Evolutionary conservation across 2,797 vertebrate species (phyloP).

Genomic region (Helostoma temminkii): DNA sequence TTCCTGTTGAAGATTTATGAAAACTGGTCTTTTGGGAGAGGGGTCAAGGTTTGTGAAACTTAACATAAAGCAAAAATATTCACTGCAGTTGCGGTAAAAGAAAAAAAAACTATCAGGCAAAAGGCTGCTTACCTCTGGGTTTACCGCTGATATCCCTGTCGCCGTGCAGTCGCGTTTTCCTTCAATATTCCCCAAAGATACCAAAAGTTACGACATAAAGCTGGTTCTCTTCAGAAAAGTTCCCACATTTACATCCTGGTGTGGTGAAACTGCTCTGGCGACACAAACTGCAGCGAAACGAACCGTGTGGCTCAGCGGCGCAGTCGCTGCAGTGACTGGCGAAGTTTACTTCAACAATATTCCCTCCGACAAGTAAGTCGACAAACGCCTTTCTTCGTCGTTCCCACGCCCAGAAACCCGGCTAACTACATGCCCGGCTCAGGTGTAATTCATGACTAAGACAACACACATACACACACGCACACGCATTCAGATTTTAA

Average conservation of each 20-base stretch:
- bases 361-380: conserved; percentile 47
- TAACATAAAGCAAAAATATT: not conserved
- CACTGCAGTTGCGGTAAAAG: not conserved
- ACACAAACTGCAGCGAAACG: not conserved
- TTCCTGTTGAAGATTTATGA: not conserved
- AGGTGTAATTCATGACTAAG: conserved; percentile 48
- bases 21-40: not conserved
- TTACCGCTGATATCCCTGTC: not conserved
- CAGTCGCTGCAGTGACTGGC: not conserved
- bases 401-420: conserved; percentile 52
- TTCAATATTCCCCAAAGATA: conserved; percentile 31
- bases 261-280: conserved; percentile 5
- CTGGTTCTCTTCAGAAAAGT: conserved; percentile 43
- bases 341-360: conserved; percentile 52
- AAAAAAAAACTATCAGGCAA: not conserved
- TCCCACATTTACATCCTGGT: conserved; percentile 64
- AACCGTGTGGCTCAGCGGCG: not conserved
- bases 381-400: conserved; percentile 10
- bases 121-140: conserved; percentile 33
- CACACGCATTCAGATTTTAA: not conserved
- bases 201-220: conserved; percentile 13
- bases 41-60: not conserved
- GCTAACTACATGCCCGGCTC: conserved; percentile 35
- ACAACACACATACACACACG: not conserved
- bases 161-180: not conserved